Base-by-base conservation (phyloP, 2,113 vertebrate species). In the Axis porcinus region DNA sequence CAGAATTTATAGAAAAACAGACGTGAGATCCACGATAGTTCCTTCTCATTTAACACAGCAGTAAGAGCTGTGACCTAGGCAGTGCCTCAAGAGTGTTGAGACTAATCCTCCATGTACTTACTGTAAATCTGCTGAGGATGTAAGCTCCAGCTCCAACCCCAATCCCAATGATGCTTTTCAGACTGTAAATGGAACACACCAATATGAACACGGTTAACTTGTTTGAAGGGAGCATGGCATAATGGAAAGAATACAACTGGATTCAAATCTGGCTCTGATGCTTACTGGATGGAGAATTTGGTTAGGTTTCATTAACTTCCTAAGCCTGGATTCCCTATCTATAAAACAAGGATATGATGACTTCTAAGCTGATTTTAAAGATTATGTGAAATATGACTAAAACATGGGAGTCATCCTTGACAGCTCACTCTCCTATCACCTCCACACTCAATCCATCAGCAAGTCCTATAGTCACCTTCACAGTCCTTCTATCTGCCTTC, bases 111-210 rank as follows among this genome's bases (percentile, higher is more conserved):
- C 50, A 19, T 16, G 92, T 97, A 99, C 99, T 99, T 98, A 99
- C 99, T 52, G 99, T 99, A 98, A 99, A 99, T 96, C 98, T 99
- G 98, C 99, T 99, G 97, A 99, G 99, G 98, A 99, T 93, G 84
- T 99, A 99, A 74, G 99, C 99, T 2, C 99, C 99, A 62, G 99
- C 99, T 98, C 99, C 99, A 93, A 99, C 99, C 88, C 99, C 99
- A 96, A 99, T 99, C 47, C 99, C 99, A 97, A 99, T 99, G 97
- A 99, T 99, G 96, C 98, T 99, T 98, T 99, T 99, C 97, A 99
- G 98, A 98, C 99, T 99, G 99, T 98, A 94, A 98, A 36, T 79
- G 0, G 97, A 91, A 97, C 54, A 98, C n/a, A 98, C 36, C 64
- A 97, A 96, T 87, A 96, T 45, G 67, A 95, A 96, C 12, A 93